phyloP scores from a whole-genome alignment of 2,888 invertebrate species.

The Synanthedon vespiformis region DNA sequence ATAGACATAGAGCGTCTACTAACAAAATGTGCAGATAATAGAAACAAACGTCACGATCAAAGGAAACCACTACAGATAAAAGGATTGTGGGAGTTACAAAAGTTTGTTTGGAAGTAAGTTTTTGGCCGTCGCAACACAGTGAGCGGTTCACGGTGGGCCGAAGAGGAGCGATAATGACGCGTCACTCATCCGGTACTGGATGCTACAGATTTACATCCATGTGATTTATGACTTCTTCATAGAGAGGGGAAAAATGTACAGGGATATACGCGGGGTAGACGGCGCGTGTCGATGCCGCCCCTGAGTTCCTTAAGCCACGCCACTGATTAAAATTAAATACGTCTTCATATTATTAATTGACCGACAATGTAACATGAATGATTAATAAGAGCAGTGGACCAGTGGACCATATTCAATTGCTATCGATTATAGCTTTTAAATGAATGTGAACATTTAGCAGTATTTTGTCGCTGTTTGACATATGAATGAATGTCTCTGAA shows the following conservation, averaged over 20 bases:
- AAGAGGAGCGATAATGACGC: constrained; percentile 56
- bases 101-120: constrained; percentile 35
- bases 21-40: not conserved
- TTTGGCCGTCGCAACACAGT: constrained; percentile 30
- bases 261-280: constrained; percentile 32
- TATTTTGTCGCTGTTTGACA: no score
- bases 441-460: no score
- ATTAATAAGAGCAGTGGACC: not conserved
- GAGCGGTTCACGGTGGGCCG: constrained; percentile 13
- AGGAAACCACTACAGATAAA: constrained; percentile 16
- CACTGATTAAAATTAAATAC: not conserved
- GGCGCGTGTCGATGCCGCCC: constrained; percentile 12
- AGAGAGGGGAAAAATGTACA: constrained; percentile 60
- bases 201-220: constrained; percentile 67
- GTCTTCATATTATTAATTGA: not conserved
- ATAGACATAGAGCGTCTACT: no score
- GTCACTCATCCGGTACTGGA: constrained; percentile 65
- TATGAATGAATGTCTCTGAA: no score
- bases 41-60: not conserved
- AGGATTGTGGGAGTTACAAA: constrained; percentile 22
- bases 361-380: not conserved
- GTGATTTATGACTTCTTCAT: constrained; percentile 70
- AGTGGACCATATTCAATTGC: not conserved
- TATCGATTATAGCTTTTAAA: no score
- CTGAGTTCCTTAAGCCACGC: constrained; percentile 1